Conservation (phyloP, 2,113 vertebrate species). For the Pelecanoides urinatrix region DNA sequence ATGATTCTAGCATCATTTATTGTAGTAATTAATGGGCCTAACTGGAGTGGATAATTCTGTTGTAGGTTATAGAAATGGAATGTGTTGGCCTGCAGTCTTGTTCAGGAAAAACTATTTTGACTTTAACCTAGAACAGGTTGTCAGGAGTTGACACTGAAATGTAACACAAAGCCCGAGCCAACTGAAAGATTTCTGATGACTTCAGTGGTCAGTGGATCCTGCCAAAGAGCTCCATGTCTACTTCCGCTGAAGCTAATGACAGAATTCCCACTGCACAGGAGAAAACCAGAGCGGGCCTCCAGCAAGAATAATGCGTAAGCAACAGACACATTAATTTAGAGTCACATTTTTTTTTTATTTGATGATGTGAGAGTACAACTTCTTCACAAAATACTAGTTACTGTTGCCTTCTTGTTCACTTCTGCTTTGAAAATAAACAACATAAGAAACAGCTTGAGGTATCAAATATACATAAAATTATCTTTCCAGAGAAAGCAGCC, state of each 20-base stretch:
- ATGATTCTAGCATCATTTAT: background rate
- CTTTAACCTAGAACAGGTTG: background rate
- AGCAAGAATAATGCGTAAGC: background rate
- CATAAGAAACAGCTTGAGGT: background rate
- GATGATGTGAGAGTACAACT: background rate
- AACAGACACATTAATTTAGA: background rate
- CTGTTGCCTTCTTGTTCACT: background rate
- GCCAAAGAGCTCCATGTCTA: background rate
- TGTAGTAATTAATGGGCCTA: background rate
- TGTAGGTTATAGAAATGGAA: background rate
- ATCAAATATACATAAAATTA: background rate
- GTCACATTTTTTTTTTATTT: background rate
- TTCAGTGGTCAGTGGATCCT: background rate
- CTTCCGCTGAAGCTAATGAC: background rate
- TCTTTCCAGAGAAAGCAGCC: background rate
- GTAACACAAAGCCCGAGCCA: background rate
- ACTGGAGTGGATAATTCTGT: background rate
- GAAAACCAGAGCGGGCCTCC: background rate
- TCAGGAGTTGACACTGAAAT: background rate
- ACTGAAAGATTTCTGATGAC: background rate
- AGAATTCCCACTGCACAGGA: background rate
- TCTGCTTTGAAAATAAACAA: background rate
- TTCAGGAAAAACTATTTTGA: background rate
- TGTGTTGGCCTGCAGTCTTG: background rate
- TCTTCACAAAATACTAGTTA: background rate